phyloP scores from a whole-genome alignment of 2,888 invertebrate species.

The Apamea epomidion region DNA sequence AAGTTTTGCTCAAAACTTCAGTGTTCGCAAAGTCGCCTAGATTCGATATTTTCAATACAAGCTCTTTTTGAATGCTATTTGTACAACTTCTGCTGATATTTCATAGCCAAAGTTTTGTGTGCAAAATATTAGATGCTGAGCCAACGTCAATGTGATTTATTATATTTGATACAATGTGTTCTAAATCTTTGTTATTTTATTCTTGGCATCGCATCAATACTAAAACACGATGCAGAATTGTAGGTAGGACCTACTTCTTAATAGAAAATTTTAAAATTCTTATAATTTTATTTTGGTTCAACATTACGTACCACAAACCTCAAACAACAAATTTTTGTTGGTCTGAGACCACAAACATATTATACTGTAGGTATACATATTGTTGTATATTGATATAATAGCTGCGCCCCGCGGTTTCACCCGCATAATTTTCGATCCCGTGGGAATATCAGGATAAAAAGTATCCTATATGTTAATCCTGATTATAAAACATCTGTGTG shows the following conservation, averaged over 20 bases:
- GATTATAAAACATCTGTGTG: no score
- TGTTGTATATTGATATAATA: no score
- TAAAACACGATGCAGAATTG: slow-evolving; percentile 5
- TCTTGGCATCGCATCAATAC: slow-evolving; percentile 55
- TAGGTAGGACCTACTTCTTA: not conserved
- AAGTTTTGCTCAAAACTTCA: slow-evolving; percentile 75
- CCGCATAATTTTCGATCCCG: no score
- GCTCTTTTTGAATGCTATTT: slow-evolving; percentile 78
- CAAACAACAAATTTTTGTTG: no score
- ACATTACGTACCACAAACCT: not conserved
- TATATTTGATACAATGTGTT: slow-evolving; percentile 60
- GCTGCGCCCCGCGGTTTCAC: no score
- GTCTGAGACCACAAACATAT: no score
- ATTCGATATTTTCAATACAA: slow-evolving; percentile 81
- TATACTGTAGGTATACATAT: no score
- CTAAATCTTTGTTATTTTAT: slow-evolving; percentile 58
- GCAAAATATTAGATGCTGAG: slow-evolving; percentile 72
- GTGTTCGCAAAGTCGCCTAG: slow-evolving; percentile 72
- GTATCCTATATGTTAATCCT: no score
- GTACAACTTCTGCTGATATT: slow-evolving; percentile 78
- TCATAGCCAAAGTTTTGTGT: slow-evolving; percentile 77
- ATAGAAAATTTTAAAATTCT: no score
- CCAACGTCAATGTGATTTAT: slow-evolving; percentile 74
- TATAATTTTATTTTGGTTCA: not conserved
- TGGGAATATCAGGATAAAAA: no score